A percentile compares a stretch with the other conserved stretches of the same genome.
Conservation (phyloP, 2,113 vertebrate species). For the Glaucomys volans region DNA sequence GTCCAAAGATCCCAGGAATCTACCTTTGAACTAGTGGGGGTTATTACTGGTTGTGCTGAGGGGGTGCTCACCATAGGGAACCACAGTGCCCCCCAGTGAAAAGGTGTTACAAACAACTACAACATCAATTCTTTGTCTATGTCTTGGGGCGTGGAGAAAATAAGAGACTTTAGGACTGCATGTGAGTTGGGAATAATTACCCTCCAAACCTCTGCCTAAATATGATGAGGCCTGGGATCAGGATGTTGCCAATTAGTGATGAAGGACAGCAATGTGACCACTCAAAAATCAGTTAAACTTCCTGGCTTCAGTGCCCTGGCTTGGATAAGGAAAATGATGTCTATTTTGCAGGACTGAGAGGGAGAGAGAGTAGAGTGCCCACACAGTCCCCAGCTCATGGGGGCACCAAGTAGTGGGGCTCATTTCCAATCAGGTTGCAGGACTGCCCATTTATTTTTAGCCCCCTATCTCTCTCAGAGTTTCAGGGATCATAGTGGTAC, state of each 20-base stretch:
- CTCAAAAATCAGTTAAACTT: background rate
- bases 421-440: background rate
- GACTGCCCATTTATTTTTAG: rapidly evolving
- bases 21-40: background rate
- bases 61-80: background rate
- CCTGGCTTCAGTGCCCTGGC: background rate
- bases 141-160: no score
- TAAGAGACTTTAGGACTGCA: no score
- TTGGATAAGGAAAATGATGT: rapidly evolving
- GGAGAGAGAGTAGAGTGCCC: no score
- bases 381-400: rapidly evolving
- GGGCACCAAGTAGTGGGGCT: background rate
- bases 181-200: no score
- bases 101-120: background rate
- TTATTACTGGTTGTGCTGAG: background rate
- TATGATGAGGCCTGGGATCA: background rate
- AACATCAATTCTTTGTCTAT: background rate
- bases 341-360: background rate
- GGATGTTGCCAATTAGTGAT: background rate
- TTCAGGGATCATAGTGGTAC: background rate
- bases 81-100: background rate
- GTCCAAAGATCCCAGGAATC: background rate
- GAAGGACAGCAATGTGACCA: background rate
- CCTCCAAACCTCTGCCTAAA: background rate
- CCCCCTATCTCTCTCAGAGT: rapidly evolving